Base-by-base conservation (phyloP, 2,797 vertebrate species). In the Rhinogobio ventralis region DNA sequence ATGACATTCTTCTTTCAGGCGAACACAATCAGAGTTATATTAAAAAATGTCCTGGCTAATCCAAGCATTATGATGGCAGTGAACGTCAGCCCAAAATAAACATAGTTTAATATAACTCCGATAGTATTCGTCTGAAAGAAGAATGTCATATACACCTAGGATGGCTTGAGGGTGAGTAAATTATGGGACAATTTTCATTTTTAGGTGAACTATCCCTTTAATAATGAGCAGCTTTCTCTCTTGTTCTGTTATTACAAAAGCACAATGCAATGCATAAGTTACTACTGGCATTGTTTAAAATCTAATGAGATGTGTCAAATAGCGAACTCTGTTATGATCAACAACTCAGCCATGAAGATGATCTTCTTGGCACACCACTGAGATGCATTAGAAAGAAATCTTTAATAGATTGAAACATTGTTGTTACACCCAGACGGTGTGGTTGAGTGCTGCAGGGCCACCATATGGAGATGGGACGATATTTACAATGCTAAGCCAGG, bases 401-500 rank as follows among this genome's bases (percentile, higher is more conserved):
- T 69, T 73, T 64, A 20, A 77, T 28, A 76, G 82, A 85, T 49
- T 81, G 83, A 73, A 83, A 86, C 77, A 77, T 74, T 45, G 73
- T 82, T 75, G 82, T 64, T 51, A 79, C 83, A 85, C 55, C 76
- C 79, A 77, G 87, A 84, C 83, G 81, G 66, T 79, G 78, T 49
- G 73, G 67, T 64, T 69, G 81, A 88, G 85, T 25, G 30, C 85
- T 86, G 82, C 78, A 82, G 79, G 84, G 49, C 75, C 79, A 88
- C 77, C 90, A 89, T 87, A 90, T 83, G 89, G 90, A 91, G 86
- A 84, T 79, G 79, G 85, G 87, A 89, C 88, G 87, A 91, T 88
- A 92, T 94, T 93, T 92, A 92, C 57, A 82, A 92, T 91, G 91
- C 90, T 91, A 91, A 91, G 91, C 84, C 87, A 75, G 81, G 75